Conservation (phyloP, 2,888 invertebrate species). For the Spilarctia lutea region DNA sequence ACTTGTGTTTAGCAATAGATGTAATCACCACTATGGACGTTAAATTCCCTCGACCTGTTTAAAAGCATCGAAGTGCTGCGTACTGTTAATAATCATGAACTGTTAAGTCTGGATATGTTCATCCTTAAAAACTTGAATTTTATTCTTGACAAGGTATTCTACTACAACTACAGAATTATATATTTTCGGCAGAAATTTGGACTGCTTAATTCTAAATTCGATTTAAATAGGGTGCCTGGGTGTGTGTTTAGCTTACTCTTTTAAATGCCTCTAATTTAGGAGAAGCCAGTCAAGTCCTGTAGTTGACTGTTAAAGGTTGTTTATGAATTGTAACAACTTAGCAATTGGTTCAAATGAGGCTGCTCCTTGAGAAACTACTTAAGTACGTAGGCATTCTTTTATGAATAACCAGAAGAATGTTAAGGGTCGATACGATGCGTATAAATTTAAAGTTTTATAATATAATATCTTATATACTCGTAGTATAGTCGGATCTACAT, state of each 20-base stretch:
- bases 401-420: neutral
- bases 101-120: neutral
- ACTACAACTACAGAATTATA: neutral
- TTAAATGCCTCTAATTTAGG: neutral
- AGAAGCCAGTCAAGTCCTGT: no score
- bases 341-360: neutral
- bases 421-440: neutral
- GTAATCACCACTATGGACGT: conserved; percentile 49
- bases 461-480: neutral
- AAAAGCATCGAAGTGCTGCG: conserved; percentile 4
- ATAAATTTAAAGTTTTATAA: neutral
- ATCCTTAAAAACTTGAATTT: neutral
- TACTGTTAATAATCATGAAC: neutral
- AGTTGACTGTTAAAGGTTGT: no score
- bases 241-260: neutral
- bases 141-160: neutral
- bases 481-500: neutral
- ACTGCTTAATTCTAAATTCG: neutral
- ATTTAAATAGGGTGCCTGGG: neutral
- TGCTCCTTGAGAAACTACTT: neutral
- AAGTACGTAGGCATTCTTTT: neutral
- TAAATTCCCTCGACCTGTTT: conserved; percentile 43
- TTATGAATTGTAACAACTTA: neutral
- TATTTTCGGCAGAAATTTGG: neutral
- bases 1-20: conserved; percentile 57